These are phyloP conservation scores for Laticauda colubrina DNA, from an alignment of 2,113 vertebrate species.

Conservation along the genomic window DNA sequence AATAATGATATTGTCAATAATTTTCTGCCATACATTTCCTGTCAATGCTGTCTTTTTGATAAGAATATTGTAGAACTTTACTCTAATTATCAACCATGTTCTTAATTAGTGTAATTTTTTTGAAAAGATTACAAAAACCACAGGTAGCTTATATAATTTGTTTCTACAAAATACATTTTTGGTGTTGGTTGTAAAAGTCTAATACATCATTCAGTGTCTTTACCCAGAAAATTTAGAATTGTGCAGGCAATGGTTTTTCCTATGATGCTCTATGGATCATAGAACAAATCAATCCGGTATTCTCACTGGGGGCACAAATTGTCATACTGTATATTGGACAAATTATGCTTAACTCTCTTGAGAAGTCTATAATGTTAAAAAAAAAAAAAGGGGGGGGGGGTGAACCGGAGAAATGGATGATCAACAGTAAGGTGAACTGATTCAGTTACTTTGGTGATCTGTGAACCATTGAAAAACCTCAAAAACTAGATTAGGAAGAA, in stretches of 20 bases:
- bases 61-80: neutral
- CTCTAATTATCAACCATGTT: neutral
- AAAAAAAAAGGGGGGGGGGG: neutral
- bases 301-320: neutral
- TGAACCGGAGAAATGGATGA: neutral
- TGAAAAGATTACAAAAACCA: neutral
- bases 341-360: neutral
- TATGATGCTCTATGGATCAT: neutral
- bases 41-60: neutral
- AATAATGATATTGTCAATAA: neutral
- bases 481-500: neutral
- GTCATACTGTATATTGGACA: neutral
- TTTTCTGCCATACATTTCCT: neutral
- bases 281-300: neutral
- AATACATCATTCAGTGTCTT: neutral
- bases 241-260: neutral
- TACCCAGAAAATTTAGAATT: neutral
- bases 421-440: neutral
- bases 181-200: neutral
- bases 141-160: neutral
- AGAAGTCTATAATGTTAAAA: neutral
- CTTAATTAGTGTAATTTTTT: neutral
- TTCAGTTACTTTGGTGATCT: neutral
- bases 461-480: neutral
- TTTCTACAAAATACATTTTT: neutral